phyloP scores from a whole-genome alignment of 1,140 invertebrate species.

The Halictus rubicundus region DNA sequence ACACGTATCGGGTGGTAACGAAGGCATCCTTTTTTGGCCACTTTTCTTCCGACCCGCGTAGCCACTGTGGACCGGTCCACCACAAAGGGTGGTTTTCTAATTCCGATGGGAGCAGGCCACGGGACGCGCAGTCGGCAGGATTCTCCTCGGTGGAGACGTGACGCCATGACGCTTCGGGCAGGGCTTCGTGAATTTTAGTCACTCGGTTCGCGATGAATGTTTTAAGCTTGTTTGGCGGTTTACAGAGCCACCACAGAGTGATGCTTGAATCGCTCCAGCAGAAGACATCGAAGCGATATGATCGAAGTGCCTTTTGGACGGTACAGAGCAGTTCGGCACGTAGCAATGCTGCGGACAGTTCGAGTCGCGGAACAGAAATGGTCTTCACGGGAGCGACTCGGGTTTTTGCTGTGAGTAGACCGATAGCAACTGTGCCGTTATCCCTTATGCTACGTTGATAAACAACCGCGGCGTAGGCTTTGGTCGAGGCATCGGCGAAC shows the following conservation, averaged over 20 bases:
- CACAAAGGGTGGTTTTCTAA: not conserved
- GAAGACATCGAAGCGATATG: no score
- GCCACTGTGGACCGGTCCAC: not conserved
- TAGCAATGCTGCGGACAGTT: not conserved
- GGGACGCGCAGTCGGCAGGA: not conserved
- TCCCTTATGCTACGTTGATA: no score
- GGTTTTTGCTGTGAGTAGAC: no score
- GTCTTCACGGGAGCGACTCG: no score
- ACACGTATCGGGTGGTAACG: not conserved
- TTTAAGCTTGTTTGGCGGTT: not conserved
- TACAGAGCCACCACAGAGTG: not conserved
- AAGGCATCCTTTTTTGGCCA: not conserved
- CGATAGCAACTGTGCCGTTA: no score
- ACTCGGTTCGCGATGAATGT: slow-evolving; percentile 43
- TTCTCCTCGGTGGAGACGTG: not conserved
- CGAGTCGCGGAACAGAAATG: no score
- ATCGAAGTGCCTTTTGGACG: no score
- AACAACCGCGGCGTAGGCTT: no score
- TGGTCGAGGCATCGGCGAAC: no score
- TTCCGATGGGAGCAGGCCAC: not conserved
- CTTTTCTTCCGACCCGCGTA: not conserved
- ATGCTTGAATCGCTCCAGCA: no score
- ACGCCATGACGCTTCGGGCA: not conserved
- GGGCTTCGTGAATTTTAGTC: no score
- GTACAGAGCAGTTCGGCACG: not conserved